Evolutionary conservation across 2,888 invertebrate genomes (phyloP).

Genomic region (Pseudanteris insignis): DNA sequence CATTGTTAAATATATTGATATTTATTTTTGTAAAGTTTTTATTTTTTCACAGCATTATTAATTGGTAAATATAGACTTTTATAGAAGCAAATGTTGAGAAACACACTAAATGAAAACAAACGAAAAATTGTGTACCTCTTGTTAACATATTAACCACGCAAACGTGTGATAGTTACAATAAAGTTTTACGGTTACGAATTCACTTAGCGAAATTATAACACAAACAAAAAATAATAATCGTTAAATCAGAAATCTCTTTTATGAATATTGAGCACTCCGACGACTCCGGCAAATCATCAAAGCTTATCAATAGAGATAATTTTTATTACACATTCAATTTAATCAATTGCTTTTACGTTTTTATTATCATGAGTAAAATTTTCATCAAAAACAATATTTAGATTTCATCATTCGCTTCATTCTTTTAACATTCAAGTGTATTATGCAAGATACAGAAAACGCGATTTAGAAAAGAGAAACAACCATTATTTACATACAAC

Average conservation of each 20-base stretch:
- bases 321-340: slow-evolving; percentile 10
- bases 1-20: slow-evolving; percentile 39
- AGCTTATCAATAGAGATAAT: slow-evolving; percentile 3
- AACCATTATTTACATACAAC: slow-evolving; percentile 59
- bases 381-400: slow-evolving; percentile 40
- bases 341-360: too few relatives aligned
- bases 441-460: slow-evolving; percentile 39
- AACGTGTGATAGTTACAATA: too few relatives aligned
- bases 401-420: slow-evolving; percentile 36
- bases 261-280: slow-evolving; percentile 5
- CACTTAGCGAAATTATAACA: too few relatives aligned
- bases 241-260: slow-evolving; percentile 43
- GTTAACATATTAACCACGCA: slow-evolving; percentile 54
- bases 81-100: slow-evolving; percentile 49
- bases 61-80: slow-evolving; percentile 61
- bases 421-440: slow-evolving; percentile 34
- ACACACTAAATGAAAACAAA: slow-evolving; percentile 45
- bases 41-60: slow-evolving; percentile 60
- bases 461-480: slow-evolving; percentile 49
- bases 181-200: too few relatives aligned
- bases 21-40: slow-evolving; percentile 44
- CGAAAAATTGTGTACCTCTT: slow-evolving; percentile 47
- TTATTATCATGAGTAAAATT: too few relatives aligned
- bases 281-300: slow-evolving; percentile 36
- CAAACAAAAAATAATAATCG: slow-evolving; percentile 8